phyloP scores from a whole-genome alignment of 2,113 vertebrate species.

The Mirounga angustirostris region DNA sequence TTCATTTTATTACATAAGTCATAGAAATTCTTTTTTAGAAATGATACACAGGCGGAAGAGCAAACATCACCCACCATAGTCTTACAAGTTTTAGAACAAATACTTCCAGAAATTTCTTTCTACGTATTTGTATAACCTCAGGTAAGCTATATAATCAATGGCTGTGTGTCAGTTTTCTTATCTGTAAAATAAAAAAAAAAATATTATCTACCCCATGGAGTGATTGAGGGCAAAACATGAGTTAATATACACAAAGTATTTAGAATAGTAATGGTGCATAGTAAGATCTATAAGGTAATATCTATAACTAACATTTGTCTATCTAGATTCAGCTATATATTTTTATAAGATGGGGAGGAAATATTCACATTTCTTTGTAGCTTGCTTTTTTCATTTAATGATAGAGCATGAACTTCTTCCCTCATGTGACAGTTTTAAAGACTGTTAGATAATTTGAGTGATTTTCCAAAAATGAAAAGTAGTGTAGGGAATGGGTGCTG shows the following conservation, averaged over 20 bases:
- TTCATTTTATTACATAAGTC: neutral
- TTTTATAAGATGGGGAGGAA: slow-evolving; percentile 6
- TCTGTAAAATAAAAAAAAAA: slow-evolving; percentile 13
- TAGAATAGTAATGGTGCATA: neutral
- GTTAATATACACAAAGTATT: neutral
- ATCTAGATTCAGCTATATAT: neutral
- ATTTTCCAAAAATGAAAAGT: slow-evolving; percentile 49
- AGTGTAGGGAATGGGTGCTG: neutral
- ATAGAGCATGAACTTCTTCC: neutral
- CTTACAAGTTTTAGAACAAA: neutral
- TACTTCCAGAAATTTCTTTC: neutral
- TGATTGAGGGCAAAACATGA: neutral
- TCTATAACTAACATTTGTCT: neutral
- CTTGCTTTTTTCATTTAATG: neutral
- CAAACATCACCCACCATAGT: neutral
- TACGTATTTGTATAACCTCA: neutral
- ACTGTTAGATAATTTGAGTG: slow-evolving; percentile 26
- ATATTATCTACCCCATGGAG: neutral
- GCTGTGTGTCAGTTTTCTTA: neutral
- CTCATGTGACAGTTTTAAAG: slow-evolving; percentile 27
- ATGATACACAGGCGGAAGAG: neutral
- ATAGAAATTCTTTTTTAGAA: neutral
- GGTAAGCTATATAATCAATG: neutral
- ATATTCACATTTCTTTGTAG: neutral
- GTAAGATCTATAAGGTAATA: neutral